Conservation (phyloP, 2,888 invertebrate species). For the Tribolium freemani region DNA sequence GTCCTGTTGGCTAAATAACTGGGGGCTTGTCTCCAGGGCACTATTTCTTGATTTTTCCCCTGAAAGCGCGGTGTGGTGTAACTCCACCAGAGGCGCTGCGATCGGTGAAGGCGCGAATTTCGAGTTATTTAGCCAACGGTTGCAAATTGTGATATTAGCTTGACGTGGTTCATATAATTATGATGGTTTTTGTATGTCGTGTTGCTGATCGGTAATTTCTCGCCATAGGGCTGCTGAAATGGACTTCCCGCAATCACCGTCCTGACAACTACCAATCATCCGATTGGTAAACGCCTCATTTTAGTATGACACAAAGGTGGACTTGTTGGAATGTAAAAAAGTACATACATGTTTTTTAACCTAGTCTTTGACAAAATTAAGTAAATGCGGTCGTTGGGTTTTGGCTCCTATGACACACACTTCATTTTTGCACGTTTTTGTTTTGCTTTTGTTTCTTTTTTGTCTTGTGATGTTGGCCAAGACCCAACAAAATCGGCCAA, state of each 20-base stretch:
- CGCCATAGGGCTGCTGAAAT: conserved; percentile 67
- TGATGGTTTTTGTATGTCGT: conserved; percentile 44
- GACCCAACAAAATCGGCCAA: conserved; percentile 37
- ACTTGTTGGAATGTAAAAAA: conserved; percentile 58
- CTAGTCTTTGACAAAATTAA: conserved; percentile 14
- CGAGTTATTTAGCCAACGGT: conserved; percentile 26
- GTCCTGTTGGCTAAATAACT: conserved; percentile 32
- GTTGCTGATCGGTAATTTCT: conserved; percentile 68
- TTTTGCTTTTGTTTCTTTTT: conserved; percentile 7
- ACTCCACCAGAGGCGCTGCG: not conserved
- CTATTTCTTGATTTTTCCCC: not conserved
- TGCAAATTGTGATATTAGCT: conserved; percentile 16
- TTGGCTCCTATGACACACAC: conserved; percentile 21
- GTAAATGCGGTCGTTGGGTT: conserved; percentile 37
- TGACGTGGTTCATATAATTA: conserved; percentile 37
- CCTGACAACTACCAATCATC: conserved; percentile 61
- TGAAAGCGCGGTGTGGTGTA: too few species aligned
- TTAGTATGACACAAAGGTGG: conserved; percentile 57
- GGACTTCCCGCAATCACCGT: conserved; percentile 60
- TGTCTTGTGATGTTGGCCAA: conserved; percentile 31
- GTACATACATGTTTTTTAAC: conserved; percentile 52
- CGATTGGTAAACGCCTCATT: conserved; percentile 63
- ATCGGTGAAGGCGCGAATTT: not conserved
- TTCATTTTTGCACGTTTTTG: conserved; percentile 20
- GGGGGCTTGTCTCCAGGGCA: not conserved